These are phyloP conservation scores for Spondyliosoma cantharus DNA, from an alignment of 2,797 vertebrate species.

Conservation along the genomic window DNA sequence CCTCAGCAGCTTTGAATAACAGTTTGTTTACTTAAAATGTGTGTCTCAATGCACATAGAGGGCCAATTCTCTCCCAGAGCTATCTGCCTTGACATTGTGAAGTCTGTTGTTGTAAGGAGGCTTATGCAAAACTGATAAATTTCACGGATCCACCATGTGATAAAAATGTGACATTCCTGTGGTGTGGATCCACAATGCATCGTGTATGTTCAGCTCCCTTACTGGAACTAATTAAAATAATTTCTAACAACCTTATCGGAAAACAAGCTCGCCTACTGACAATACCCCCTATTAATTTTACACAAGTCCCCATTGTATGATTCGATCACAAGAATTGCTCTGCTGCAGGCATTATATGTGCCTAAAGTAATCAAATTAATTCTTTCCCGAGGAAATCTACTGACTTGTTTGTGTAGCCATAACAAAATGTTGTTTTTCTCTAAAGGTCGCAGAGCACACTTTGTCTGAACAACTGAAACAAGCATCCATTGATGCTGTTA, in stretches of 20 bases:
- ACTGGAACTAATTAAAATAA: constrained; percentile 96
- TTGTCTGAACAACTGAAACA: constrained; percentile 61
- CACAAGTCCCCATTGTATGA: constrained; percentile 85
- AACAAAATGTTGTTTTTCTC: constrained; percentile 85
- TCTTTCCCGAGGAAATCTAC: constrained; percentile 77
- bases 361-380: constrained; percentile 88
- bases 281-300: constrained; percentile 83
- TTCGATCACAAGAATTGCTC: constrained; percentile 87
- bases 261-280: constrained; percentile 84
- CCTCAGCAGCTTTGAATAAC: constrained; percentile 89
- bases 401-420: constrained; percentile 83
- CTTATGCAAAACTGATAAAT: constrained; percentile 92
- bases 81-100: constrained; percentile 84
- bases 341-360: constrained; percentile 84
- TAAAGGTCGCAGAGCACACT: constrained; percentile 69
- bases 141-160: constrained; percentile 95
- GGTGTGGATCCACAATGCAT: constrained; percentile 83
- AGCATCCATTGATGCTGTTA: constrained; percentile 59
- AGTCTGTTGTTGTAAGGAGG: constrained; percentile 90
- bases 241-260: constrained; percentile 90
- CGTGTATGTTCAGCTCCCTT: constrained; percentile 83
- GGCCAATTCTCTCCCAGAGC: constrained; percentile 81
- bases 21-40: constrained; percentile 92
- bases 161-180: constrained; percentile 93
- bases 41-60: constrained; percentile 84